Base-by-base conservation (phyloP, 1,140 invertebrate genomes). In the Megathymus violae region DNA sequence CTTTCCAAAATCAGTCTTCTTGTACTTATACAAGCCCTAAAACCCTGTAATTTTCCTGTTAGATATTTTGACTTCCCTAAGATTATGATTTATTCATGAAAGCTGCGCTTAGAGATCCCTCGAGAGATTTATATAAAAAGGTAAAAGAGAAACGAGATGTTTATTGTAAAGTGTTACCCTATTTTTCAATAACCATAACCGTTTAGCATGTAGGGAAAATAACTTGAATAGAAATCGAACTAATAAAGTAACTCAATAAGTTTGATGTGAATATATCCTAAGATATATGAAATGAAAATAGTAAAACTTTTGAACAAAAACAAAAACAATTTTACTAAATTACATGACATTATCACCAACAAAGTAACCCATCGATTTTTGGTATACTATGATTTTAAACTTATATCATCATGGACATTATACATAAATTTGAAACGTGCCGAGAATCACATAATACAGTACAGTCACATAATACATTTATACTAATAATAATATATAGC, bases 61-160 rank as follows among this genome's bases (percentile, higher is more conserved):
- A 46, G 19, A 58, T 46, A 36, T 58, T 58, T 58, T 25, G 25
- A 43, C 40, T 58, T 58, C 40, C 11, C 52, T 17, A 41, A 44
- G 44, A 46, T 58, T 56, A 56, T 56, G 52, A 56, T 56, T 56
- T 56, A 56, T 56, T 56, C 52, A 56, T 56, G 52, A 56, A 56
- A 31, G 22, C 52, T 56, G 52, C 52, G 52, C 40, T 56, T 56
- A 56, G 13, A 56, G 52, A 40, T 10, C 52, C 25, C 52, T 7
- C 11, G 38, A 43, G 52, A 56, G 40, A 43, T 56, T 44, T 52
- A 52, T 41, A 56, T 36, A 51, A 44, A 56, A 43, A 31, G 40
- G 38, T 7, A 41, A 4, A 34, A 14, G 34, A 41, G 27, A 40
- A 44, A 56, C 40, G 17, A 31, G 41, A 43, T 43, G 36, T 41